Conservation (phyloP, 2,113 vertebrate species). For the Anolis carolinensis region DNA sequence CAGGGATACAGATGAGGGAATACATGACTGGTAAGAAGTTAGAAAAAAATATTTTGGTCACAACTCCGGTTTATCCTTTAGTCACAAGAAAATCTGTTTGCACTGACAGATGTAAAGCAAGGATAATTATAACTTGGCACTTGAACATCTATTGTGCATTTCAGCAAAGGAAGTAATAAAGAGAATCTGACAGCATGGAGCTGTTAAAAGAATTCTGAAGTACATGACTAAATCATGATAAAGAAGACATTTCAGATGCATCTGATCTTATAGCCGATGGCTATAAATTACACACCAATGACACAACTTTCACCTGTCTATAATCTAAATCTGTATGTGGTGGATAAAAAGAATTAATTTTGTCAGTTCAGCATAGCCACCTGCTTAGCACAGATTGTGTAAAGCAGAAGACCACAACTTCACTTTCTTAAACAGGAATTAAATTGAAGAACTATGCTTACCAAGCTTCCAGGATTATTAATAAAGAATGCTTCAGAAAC, state of each 20-base stretch:
- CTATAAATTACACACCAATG: constrained; percentile 11
- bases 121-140: background rate
- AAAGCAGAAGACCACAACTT: background rate
- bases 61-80: background rate
- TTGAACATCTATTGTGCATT: background rate
- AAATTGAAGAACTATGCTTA: constrained; percentile 9
- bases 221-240: constrained; percentile 13
- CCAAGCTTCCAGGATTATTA: background rate
- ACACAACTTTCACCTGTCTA: background rate
- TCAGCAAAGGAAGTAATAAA: background rate
- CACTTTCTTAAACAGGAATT: background rate
- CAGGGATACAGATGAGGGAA: background rate
- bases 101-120: background rate
- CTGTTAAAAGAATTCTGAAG: background rate
- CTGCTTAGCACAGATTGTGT: constrained; percentile 21
- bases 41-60: background rate
- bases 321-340: constrained; percentile 14
- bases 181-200: background rate
- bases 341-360: constrained; percentile 13
- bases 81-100: background rate
- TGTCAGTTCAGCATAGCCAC: constrained; percentile 21
- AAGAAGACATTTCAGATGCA: background rate
- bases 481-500: constrained; percentile 11
- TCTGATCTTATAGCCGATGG: background rate
- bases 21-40: background rate